phyloP scores from a whole-genome alignment of 2,888 invertebrate genomes.

The Steinernema hermaphroditum region DNA sequence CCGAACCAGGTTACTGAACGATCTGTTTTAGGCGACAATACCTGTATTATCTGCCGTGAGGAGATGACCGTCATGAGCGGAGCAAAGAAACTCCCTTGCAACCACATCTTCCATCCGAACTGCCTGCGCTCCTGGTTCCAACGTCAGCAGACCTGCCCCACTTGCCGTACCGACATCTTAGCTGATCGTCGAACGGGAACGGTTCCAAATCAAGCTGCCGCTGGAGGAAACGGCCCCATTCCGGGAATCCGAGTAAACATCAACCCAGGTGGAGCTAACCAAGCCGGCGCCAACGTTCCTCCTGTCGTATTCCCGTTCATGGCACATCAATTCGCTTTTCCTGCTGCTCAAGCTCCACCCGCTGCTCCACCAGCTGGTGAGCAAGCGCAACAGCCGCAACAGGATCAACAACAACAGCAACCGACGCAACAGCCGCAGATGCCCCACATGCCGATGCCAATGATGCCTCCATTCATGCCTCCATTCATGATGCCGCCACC shows the following conservation, averaged over 20 bases:
- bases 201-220: constrained; percentile 3
- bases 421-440: neutral
- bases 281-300: constrained; percentile 30
- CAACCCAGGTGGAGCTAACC: constrained; percentile 34
- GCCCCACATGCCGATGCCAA: too few relatives aligned
- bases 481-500: constrained; percentile 32
- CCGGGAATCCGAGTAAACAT: constrained; percentile 30
- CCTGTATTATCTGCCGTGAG: constrained; percentile 96
- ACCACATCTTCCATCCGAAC: constrained; percentile 97
- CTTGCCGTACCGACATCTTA: constrained; percentile 73
- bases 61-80: constrained; percentile 74
- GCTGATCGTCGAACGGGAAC: constrained; percentile 24
- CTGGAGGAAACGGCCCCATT: constrained; percentile 30
- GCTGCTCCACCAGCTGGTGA: constrained; percentile 7
- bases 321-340: constrained; percentile 50
- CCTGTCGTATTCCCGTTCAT: constrained; percentile 47
- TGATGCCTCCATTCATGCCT: constrained; percentile 5
- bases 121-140: constrained; percentile 99
- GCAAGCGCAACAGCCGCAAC: neutral
- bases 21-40: constrained; percentile 79
- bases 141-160: constrained; percentile 98
- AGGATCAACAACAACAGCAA: neutral
- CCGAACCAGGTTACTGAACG: neutral
- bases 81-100: constrained; percentile 93
- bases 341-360: constrained; percentile 41